These are phyloP conservation scores for Suricata suricatta DNA, from an alignment of 2,113 vertebrate species.

Conservation along the genomic window DNA sequence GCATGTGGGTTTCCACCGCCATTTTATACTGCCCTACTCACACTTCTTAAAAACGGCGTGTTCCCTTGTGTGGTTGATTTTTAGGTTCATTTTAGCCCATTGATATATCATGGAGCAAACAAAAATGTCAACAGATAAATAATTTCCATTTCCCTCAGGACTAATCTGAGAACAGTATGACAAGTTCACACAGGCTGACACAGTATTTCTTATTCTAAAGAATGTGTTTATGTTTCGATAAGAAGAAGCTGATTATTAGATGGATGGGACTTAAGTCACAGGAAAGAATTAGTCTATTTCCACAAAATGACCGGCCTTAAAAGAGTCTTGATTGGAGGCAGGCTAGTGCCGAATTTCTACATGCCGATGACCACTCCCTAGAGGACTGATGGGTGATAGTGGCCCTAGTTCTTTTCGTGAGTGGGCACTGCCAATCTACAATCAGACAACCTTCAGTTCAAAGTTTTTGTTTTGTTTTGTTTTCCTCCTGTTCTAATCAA, in stretches of 20 bases:
- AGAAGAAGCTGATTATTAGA: not conserved
- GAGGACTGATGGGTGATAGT: too few relatives aligned
- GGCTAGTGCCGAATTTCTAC: not conserved
- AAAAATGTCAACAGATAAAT: not conserved
- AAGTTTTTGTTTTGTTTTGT: not conserved
- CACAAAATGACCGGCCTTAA: not conserved
- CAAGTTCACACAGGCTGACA: not conserved
- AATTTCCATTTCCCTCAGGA: not conserved
- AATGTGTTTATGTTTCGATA: not conserved
- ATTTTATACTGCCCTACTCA: conserved; percentile 15
- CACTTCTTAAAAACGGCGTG: not conserved
- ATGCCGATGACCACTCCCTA: not conserved
- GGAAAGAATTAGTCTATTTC: not conserved
- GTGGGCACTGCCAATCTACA: not conserved
- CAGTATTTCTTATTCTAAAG: not conserved
- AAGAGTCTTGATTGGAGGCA: not conserved
- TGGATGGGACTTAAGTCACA: not conserved
- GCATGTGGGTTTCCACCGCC: not conserved
- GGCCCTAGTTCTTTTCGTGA: not conserved
- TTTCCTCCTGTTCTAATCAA: not conserved
- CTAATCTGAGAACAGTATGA: not conserved
- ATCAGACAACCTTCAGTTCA: not conserved
- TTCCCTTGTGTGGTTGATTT: not conserved
- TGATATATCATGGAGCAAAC: not conserved
- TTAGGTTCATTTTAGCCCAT: not conserved